Percentiles rank a stretch among this genome's conserved stretches.
phyloP scores from a whole-genome alignment of 2,113 vertebrate genomes.

The Psilopogon haemacephalus region DNA sequence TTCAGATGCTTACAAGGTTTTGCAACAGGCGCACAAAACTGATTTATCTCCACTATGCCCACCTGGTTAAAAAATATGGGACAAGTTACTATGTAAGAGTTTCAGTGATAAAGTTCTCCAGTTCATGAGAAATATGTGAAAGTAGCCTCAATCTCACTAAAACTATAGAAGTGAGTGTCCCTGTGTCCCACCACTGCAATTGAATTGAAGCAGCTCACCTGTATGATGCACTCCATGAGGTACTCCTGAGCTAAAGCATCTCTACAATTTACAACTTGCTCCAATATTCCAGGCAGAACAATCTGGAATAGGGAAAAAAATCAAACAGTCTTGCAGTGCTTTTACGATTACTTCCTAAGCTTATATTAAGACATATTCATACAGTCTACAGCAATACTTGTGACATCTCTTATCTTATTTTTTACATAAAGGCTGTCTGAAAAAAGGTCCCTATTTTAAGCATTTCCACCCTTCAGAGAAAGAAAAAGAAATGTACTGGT shows the following conservation, averaged over 20 bases:
- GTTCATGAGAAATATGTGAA: background rate
- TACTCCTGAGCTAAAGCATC: slow-evolving; percentile 98
- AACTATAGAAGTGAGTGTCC: background rate
- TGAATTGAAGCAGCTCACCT: slow-evolving; percentile 77
- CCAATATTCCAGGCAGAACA: slow-evolving; percentile 92
- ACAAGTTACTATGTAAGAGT: background rate
- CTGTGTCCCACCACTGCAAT: background rate
- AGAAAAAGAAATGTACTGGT: background rate
- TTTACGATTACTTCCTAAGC: background rate
- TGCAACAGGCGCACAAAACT: background rate
- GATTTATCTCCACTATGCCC: background rate
- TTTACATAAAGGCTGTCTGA: background rate
- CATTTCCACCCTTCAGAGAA: background rate
- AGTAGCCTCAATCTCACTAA: background rate
- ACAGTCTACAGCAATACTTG: background rate
- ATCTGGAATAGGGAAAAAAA: slow-evolving; percentile 74
- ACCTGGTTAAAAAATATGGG: background rate
- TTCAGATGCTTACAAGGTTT: background rate
- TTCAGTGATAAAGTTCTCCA: background rate
- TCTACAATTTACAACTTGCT: slow-evolving; percentile 98
- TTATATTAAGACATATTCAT: background rate
- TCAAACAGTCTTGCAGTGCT: background rate
- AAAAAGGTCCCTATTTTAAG: background rate
- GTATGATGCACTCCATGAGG: slow-evolving; percentile 99
- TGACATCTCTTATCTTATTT: background rate